Evolutionary conservation across 2,113 vertebrate species (phyloP).

Genomic region (Condylura cristata): DNA sequence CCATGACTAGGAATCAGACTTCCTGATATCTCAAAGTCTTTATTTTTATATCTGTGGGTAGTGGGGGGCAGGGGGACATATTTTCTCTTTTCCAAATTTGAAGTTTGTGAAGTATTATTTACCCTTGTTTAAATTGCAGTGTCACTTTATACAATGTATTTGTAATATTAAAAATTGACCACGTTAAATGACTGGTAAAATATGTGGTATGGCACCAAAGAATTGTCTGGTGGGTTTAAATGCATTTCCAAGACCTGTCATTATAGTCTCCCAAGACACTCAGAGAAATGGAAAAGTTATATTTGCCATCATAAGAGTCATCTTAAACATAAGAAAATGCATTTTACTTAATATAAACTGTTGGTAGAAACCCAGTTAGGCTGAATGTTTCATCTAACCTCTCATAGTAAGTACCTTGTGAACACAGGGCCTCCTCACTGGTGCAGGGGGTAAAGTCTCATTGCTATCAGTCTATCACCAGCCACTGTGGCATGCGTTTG

Average conservation of each 20-base stretch:
- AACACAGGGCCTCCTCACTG: too few species aligned
- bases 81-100: conserved; percentile 51
- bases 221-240: background rate
- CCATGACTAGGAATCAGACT: background rate
- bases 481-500: too few species aligned
- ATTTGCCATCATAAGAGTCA: background rate
- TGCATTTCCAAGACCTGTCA: conserved; percentile 30
- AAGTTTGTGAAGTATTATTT: conserved; percentile 59
- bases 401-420: background rate
- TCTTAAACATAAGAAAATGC: conserved; percentile 45
- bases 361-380: background rate
- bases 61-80: background rate
- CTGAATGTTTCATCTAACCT: background rate
- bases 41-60: conserved; percentile 30
- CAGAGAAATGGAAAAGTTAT: background rate
- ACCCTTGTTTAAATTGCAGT: conserved; percentile 58
- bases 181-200: conserved; percentile 67
- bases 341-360: conserved; percentile 9
- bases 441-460: too few species aligned
- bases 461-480: too few species aligned
- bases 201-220: conserved; percentile 35
- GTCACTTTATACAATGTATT: conserved; percentile 55
- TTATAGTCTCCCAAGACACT: background rate
- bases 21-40: background rate
- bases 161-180: conserved; percentile 66